Conservation (phyloP, 2,797 vertebrate species). For the Triplophysa yarkandensis region DNA sequence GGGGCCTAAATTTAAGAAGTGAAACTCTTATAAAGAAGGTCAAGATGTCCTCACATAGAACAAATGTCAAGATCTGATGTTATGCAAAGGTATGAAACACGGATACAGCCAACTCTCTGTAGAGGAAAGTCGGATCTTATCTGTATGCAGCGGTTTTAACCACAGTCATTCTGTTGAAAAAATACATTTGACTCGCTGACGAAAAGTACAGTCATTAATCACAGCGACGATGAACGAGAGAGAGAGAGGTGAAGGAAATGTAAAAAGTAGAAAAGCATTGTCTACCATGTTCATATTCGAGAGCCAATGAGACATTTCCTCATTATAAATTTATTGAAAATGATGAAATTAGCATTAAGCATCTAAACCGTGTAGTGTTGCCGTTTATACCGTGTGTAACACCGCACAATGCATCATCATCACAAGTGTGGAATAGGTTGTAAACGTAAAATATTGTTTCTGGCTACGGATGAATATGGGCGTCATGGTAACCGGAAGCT, state of each 20-base stretch:
- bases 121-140: slow-evolving; percentile 50
- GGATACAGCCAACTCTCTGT: not conserved
- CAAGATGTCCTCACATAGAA: too few relatives aligned
- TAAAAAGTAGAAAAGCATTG: slow-evolving; percentile 13
- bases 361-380: not conserved
- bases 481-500: not conserved
- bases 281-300: slow-evolving; percentile 2
- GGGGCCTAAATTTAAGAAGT: too few relatives aligned
- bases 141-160: slow-evolving; percentile 40
- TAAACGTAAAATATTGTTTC: not conserved
- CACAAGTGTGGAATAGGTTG: not conserved
- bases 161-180: slow-evolving; percentile 46
- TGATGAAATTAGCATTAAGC: slow-evolving; percentile 1
- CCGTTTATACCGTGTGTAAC: not conserved
- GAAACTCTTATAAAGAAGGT: too few relatives aligned
- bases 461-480: not conserved
- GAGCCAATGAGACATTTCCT: slow-evolving; percentile 25
- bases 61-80: too few relatives aligned
- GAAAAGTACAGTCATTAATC: slow-evolving; percentile 50
- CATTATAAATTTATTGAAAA: slow-evolving; percentile 10
- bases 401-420: not conserved
- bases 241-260: not conserved
- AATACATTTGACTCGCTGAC: slow-evolving; percentile 36
- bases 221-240: slow-evolving; percentile 15
- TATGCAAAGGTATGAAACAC: not conserved